phyloP scores from a whole-genome alignment of 1,140 invertebrate species.

The Rhyacophila brunnea region DNA sequence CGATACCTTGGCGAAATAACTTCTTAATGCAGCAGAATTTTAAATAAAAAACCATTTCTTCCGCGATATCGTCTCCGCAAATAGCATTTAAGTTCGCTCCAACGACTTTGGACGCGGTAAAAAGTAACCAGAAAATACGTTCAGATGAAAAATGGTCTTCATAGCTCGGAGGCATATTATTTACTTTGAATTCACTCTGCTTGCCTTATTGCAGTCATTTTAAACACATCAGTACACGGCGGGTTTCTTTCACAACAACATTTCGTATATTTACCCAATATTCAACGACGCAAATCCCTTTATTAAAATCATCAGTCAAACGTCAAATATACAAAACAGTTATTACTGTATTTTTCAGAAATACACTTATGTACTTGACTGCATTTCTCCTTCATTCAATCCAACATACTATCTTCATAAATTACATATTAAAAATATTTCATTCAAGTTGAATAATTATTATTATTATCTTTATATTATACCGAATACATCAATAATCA shows the following conservation, averaged over 20 bases:
- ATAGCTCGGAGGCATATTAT: constrained; percentile 27
- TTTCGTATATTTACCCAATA: too few relatives aligned
- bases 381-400: too few relatives aligned
- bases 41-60: constrained; percentile 12
- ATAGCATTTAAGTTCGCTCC: constrained; percentile 18
- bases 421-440: too few relatives aligned
- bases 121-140: constrained; percentile 16
- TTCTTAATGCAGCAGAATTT: constrained; percentile 27
- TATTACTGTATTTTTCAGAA: too few relatives aligned
- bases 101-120: constrained; percentile 17
- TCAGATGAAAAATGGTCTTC: constrained; percentile 21
- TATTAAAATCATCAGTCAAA: too few relatives aligned
- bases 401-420: too few relatives aligned
- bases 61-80: constrained; percentile 24
- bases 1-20: constrained; percentile 6
- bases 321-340: too few relatives aligned
- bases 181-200: constrained; percentile 20
- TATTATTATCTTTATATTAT: too few relatives aligned
- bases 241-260: constrained; percentile 7
- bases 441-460: too few relatives aligned
- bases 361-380: too few relatives aligned
- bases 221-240: constrained; percentile 30
- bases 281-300: too few relatives aligned
- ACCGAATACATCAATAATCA: too few relatives aligned
- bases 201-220: constrained; percentile 25